A percentile compares a stretch with the other conserved stretches of the same genome.
Conservation (phyloP, 37 sponge, comb jelly and placozoan species). For the Oopsacas minuta region DNA sequence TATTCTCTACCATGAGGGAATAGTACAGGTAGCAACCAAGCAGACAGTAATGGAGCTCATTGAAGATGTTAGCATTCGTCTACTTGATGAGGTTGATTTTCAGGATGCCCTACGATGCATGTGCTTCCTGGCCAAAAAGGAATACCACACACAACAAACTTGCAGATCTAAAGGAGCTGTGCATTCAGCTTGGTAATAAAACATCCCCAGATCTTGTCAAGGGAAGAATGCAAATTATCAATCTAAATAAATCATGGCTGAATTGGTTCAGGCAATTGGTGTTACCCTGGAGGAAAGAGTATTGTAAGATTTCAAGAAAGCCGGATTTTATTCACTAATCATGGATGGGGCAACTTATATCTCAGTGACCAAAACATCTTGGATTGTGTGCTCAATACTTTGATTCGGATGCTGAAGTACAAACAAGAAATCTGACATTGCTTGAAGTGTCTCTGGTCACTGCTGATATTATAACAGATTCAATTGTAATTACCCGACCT, state of each 20-base stretch:
- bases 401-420: no score
- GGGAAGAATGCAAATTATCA: not conserved
- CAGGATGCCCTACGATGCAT: not conserved
- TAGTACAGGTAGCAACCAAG: no score
- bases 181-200: not conserved
- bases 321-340: not conserved
- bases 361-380: not conserved
- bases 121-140: not conserved
- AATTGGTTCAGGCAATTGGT: not conserved
- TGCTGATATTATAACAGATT: conserved; percentile 20
- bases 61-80: not conserved
- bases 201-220: not conserved
- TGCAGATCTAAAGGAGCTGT: not conserved
- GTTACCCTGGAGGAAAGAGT: not conserved
- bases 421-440: not conserved
- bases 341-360: not conserved
- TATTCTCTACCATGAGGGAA: not conserved
- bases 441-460: not conserved
- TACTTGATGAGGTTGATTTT: not conserved
- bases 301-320: not conserved
- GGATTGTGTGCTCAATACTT: not conserved
- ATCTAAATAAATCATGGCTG: not conserved
- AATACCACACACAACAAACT: not conserved
- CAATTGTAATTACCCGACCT: not conserved
- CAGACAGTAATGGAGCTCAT: no score